Percentiles rank a stretch among this genome's conserved stretches.
phyloP scores from a whole-genome alignment of 2,888 invertebrate species.

The Agonopterix subpropinquella region DNA sequence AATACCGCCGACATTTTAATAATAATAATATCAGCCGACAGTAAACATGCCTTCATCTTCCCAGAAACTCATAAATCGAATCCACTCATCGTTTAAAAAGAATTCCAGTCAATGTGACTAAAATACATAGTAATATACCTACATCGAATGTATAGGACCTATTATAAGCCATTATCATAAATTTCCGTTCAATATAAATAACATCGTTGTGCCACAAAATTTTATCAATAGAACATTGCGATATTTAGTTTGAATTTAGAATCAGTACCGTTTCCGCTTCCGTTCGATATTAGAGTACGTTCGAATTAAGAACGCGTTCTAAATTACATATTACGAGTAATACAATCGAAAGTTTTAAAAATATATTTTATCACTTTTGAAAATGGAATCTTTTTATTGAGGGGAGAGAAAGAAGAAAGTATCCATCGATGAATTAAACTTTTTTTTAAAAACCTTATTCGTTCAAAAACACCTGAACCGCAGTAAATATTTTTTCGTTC shows the following conservation, averaged over 20 bases:
- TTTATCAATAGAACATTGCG: conserved; percentile 71
- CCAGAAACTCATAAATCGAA: no score
- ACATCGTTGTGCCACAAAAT: conserved; percentile 56
- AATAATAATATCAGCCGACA: no score
- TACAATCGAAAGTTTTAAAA: conserved; percentile 5
- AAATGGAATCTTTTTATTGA: no score
- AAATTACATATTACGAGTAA: conserved; percentile 52
- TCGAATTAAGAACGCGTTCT: conserved; percentile 64
- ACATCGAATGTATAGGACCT: conserved; percentile 19
- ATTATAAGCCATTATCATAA: conserved; percentile 63
- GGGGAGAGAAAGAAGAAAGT: not conserved
- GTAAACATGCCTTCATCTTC: no score
- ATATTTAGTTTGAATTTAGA: conserved; percentile 72
- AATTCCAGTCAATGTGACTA: no score
- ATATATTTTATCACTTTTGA: not conserved
- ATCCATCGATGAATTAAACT: not conserved
- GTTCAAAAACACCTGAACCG: conserved; percentile 37
- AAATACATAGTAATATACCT: no score
- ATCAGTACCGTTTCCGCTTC: conserved; percentile 74
- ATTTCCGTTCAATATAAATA: conserved; percentile 70
- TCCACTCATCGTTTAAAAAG: no score
- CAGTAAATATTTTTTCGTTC: conserved; percentile 28
- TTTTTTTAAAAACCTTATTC: conserved; percentile 3
- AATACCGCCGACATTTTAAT: no score
- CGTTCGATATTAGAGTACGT: conserved; percentile 68